A percentile compares a stretch with the other conserved stretches of the same genome.
phyloP scores from a whole-genome alignment of 2,888 invertebrate genomes.

The Aplocera efformata region DNA sequence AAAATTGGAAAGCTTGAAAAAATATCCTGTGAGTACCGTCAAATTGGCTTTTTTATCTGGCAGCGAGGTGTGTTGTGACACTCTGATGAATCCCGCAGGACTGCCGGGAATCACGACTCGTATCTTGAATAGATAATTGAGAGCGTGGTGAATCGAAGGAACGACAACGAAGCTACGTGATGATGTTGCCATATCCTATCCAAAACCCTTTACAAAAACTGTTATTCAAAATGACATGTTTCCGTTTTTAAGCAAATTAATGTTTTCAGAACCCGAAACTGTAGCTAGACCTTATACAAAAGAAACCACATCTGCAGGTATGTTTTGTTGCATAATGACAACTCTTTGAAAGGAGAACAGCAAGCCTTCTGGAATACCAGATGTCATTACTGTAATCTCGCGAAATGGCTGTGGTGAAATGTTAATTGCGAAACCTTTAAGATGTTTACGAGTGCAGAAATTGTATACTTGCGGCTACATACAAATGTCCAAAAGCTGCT shows the following conservation, averaged over 20 bases:
- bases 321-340: slow-evolving; percentile 18
- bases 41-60: slow-evolving; percentile 50
- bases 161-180: slow-evolving; percentile 8
- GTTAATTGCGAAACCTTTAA: slow-evolving; percentile 38
- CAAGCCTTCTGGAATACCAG: slow-evolving; percentile 20
- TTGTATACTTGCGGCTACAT: slow-evolving; percentile 30
- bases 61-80: slow-evolving; percentile 35
- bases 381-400: slow-evolving; percentile 33
- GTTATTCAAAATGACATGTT: too few relatives aligned
- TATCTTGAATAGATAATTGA: slow-evolving; percentile 54
- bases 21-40: slow-evolving; percentile 43
- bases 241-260: too few relatives aligned
- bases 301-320: slow-evolving; percentile 29
- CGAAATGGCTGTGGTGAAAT: slow-evolving; percentile 35
- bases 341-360: slow-evolving; percentile 16
- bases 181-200: slow-evolving; percentile 5
- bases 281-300: slow-evolving; percentile 13
- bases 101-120: slow-evolving; percentile 46
- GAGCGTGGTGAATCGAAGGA: slow-evolving; percentile 25
- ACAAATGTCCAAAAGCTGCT: slow-evolving; percentile 44
- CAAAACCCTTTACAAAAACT: slow-evolving; percentile 12
- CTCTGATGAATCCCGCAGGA: slow-evolving; percentile 49
- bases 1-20: slow-evolving; percentile 45
- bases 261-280: not conserved
- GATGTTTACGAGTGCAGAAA: slow-evolving; percentile 38